Percentiles rank a stretch among this genome's conserved stretches.
Conservation (phyloP, 2,888 invertebrate genomes). For the Sarcophaga caerulescens region DNA sequence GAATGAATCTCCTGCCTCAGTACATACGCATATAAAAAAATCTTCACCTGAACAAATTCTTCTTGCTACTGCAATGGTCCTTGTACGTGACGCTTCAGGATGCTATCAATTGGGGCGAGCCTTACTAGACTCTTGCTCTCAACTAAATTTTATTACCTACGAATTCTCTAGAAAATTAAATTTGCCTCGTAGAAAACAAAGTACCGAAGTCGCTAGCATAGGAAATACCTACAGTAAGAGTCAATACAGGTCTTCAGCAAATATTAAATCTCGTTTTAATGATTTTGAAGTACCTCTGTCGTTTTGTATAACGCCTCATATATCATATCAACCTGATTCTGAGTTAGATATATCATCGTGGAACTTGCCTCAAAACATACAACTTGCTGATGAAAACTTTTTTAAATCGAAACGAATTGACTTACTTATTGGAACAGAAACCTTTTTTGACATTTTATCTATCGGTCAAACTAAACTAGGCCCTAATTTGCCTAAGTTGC, state of each 20-base stretch:
- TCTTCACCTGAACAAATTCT: no score
- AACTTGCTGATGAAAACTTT: conserved; percentile 58
- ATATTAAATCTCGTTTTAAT: conserved; percentile 55
- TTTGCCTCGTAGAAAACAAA: conserved; percentile 48
- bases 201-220: conserved; percentile 62
- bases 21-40: conserved; percentile 50
- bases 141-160: conserved; percentile 58
- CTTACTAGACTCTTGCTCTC: conserved; percentile 61
- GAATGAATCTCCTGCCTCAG: conserved; percentile 1
- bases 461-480: conserved; percentile 62
- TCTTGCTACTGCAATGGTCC: conserved; percentile 65
- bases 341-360: conserved; percentile 46
- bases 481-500: conserved; percentile 51
- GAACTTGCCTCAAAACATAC: conserved; percentile 57
- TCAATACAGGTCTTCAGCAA: conserved; percentile 43
- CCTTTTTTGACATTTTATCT: conserved; percentile 61
- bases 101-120: conserved; percentile 50
- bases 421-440: conserved; percentile 57
- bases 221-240: conserved; percentile 52
- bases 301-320: conserved; percentile 64
- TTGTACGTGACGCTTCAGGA: conserved; percentile 46
- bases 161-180: conserved; percentile 53
- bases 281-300: conserved; percentile 52
- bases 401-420: conserved; percentile 60
- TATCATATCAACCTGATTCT: conserved; percentile 51